These are phyloP conservation scores for Lepidurus apus DNA, from an alignment of 1,140 invertebrate genomes.

Conservation along the genomic window DNA sequence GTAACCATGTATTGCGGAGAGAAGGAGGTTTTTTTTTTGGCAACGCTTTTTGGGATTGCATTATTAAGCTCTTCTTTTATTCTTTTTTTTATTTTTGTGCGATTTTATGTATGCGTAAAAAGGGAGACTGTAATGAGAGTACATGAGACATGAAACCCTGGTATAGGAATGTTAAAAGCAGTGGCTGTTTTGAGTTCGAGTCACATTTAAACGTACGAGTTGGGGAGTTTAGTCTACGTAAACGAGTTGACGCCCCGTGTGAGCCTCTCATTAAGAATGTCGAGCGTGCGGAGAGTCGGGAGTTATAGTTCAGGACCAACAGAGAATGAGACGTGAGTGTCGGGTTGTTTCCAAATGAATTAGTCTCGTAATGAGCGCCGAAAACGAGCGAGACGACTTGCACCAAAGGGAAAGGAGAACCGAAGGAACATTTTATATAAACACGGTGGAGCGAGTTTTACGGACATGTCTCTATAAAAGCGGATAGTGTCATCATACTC, in stretches of 20 bases:
- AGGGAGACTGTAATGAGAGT: background rate
- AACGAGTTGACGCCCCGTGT: slow-evolving; percentile 1
- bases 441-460: background rate
- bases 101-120: too few species aligned
- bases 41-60: background rate
- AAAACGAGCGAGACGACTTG: slow-evolving; percentile 17
- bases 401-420: background rate
- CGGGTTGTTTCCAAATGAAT: slow-evolving; percentile 21
- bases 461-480: slow-evolving; percentile 10
- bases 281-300: background rate
- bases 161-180: background rate
- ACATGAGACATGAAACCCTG: background rate
- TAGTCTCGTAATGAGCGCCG: background rate
- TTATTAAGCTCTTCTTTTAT: too few species aligned
- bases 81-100: too few species aligned
- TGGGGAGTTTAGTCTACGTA: background rate
- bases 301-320: background rate
- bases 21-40: background rate
- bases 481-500: background rate
- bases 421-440: background rate
- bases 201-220: background rate
- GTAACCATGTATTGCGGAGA: background rate
- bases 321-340: slow-evolving; percentile 1
- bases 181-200: background rate
- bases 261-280: slow-evolving; percentile 10